Percentiles rank a stretch among this genome's conserved stretches.
Evolutionary conservation across 1,140 invertebrate genomes (phyloP).

Genomic region (Hyphantria cunea): DNA sequence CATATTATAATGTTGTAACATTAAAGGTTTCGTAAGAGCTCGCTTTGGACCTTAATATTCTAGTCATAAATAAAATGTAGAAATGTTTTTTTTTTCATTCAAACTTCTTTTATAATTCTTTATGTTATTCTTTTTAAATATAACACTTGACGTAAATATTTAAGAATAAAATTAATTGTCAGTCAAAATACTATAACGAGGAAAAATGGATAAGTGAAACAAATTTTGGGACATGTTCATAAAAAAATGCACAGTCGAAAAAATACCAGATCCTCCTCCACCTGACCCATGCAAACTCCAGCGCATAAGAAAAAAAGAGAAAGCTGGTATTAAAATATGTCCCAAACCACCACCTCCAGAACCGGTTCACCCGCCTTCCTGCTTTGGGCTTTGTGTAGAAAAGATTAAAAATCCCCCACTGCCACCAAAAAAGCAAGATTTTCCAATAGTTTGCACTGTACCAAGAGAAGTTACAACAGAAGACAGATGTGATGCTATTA

Average conservation of each 20-base stretch:
- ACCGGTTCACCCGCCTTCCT: constrained; percentile 40
- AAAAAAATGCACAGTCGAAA: constrained; percentile 54
- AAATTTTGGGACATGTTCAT: constrained; percentile 40
- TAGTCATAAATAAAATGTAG: too few species aligned
- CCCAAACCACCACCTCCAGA: constrained; percentile 37
- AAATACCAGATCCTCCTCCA: constrained; percentile 44
- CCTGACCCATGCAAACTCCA: constrained; percentile 52
- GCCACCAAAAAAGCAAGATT: constrained; percentile 16
- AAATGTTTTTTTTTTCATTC: too few species aligned
- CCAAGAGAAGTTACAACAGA: constrained; percentile 45
- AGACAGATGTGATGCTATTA: constrained; percentile 51
- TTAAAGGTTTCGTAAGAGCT: too few species aligned
- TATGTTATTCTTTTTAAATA: neutral
- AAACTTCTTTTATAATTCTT: too few species aligned
- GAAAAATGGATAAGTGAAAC: neutral
- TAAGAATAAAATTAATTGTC: neutral
- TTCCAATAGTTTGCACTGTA: constrained; percentile 46
- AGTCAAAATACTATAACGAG: neutral
- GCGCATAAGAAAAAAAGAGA: constrained; percentile 43
- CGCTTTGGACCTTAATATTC: too few species aligned
- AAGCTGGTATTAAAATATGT: constrained; percentile 56
- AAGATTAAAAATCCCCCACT: constrained; percentile 56
- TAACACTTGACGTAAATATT: neutral
- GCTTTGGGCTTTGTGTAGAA: constrained; percentile 56
- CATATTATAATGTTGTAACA: too few species aligned